Conservation (phyloP, 2,888 invertebrate species). For the Agrotis clavis region DNA sequence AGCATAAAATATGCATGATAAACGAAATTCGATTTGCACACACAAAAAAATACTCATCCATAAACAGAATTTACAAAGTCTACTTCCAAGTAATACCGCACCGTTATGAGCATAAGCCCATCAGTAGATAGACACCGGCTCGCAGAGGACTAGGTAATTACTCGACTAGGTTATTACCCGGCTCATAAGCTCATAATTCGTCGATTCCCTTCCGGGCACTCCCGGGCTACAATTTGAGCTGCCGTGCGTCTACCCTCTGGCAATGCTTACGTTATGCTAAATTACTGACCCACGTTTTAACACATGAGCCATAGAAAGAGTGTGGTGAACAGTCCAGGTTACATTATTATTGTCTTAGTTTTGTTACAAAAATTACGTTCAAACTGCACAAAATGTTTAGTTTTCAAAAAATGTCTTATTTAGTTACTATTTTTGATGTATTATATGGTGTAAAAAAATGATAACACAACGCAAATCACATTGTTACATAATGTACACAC, state of each 20-base stretch:
- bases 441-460: too few species aligned
- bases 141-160: constrained; percentile 26
- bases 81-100: not conserved
- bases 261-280: constrained; percentile 16
- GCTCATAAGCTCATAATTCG: constrained; percentile 46
- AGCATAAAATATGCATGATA: not conserved
- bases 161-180: constrained; percentile 25
- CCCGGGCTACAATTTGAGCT: constrained; percentile 25
- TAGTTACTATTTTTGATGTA: too few species aligned
- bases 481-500: not conserved
- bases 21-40: too few species aligned
- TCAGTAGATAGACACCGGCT: constrained; percentile 1
- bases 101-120: constrained; percentile 1
- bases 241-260: constrained; percentile 23
- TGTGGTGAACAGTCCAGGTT: not conserved
- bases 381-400: not conserved
- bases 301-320: constrained; percentile 5
- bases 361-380: too few species aligned
- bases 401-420: not conserved
- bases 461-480: too few species aligned
- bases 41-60: too few species aligned
- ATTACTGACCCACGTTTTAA: constrained; percentile 31
- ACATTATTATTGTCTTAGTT: not conserved
- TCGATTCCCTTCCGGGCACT: constrained; percentile 39
- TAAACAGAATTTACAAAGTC: not conserved